Evolutionary conservation across 2,113 vertebrate genomes (phyloP).

Genomic region (Hylia prasina): DNA sequence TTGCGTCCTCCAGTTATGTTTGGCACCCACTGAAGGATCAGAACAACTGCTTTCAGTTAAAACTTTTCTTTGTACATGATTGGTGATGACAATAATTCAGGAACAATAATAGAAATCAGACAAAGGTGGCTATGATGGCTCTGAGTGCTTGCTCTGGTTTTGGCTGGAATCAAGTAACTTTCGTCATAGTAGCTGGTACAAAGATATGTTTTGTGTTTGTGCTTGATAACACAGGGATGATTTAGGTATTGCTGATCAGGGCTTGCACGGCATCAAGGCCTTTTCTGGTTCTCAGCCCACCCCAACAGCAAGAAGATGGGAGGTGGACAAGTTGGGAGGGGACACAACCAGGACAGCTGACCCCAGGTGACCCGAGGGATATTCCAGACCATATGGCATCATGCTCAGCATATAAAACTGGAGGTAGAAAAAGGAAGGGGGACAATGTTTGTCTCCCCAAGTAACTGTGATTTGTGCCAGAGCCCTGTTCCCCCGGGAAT

Average conservation of each 20-base stretch:
- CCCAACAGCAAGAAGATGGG: rapidly evolving
- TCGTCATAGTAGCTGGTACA: not conserved
- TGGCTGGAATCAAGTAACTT: not conserved
- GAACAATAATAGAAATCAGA: not conserved
- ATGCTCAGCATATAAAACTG: not conserved
- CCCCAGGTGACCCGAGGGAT: not conserved
- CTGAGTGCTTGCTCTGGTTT: not conserved
- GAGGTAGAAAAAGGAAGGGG: not conserved
- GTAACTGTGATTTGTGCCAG: no score
- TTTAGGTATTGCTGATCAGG: not conserved
- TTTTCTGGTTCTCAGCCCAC: not conserved
- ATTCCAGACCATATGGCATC: not conserved
- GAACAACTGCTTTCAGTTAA: not conserved
- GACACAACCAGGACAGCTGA: not conserved
- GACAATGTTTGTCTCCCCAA: not conserved
- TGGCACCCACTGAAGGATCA: not conserved
- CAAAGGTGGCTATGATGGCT: not conserved
- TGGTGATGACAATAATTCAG: not conserved
- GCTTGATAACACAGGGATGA: not conserved
- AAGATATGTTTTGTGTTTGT: not conserved
- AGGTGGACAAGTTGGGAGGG: rapidly evolving
- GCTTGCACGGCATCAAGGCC: not conserved
- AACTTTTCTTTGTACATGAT: not conserved
- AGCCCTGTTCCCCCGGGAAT: rapidly evolving
- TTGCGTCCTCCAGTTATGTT: not conserved